Conservation (phyloP, 2,888 invertebrate genomes). For the Pachycephus smyrnensis region DNA sequence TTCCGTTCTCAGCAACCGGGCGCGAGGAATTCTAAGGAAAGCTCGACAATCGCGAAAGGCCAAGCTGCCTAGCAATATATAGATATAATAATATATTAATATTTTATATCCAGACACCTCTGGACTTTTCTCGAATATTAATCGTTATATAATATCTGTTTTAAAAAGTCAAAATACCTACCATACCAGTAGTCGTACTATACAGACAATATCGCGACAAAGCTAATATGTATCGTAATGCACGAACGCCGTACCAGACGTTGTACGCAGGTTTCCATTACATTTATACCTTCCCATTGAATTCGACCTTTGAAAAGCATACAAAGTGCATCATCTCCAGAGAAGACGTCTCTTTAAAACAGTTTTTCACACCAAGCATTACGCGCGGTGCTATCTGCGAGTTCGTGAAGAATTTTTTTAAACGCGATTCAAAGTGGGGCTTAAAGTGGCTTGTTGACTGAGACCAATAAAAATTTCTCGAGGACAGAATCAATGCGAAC, state of each 20-base stretch:
- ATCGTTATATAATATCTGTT: conserved; percentile 31
- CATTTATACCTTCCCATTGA: background rate
- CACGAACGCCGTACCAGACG: background rate
- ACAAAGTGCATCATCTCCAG: background rate
- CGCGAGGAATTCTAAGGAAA: conserved; percentile 25
- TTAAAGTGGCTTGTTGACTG: background rate
- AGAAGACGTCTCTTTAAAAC: background rate
- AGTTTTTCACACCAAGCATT: background rate
- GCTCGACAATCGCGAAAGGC: conserved; percentile 37
- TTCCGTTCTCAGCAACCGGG: background rate
- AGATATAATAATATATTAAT: conserved; percentile 39
- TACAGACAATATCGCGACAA: conserved; percentile 34
- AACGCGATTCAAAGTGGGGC: background rate
- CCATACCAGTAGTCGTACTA: conserved; percentile 37
- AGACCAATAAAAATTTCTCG: background rate
- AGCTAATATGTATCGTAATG: background rate
- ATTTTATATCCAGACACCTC: conserved; percentile 48
- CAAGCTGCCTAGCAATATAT: conserved; percentile 29
- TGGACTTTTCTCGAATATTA: conserved; percentile 42
- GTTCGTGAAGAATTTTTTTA: background rate
- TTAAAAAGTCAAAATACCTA: conserved; percentile 39
- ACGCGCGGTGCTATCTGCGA: background rate
- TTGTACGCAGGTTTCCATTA: background rate
- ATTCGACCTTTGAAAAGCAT: background rate
- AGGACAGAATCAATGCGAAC: background rate